Percentiles rank a stretch among this genome's conserved stretches.
Evolutionary conservation across 2,888 invertebrate species (phyloP).

Genomic region (Cabera pusaria): DNA sequence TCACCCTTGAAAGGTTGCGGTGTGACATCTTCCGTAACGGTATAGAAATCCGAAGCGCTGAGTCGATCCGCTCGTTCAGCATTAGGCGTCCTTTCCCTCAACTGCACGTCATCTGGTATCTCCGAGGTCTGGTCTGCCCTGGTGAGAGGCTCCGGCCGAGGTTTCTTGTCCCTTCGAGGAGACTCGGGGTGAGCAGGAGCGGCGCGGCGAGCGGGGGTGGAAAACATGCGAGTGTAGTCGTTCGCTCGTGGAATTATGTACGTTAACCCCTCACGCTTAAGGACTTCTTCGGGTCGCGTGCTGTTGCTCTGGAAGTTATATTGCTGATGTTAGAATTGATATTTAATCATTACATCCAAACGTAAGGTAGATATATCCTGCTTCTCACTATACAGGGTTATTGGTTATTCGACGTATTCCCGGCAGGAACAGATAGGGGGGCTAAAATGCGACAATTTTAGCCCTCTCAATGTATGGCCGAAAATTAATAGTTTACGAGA

Average conservation of each 20-base stretch:
- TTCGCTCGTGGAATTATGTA: constrained; percentile 85
- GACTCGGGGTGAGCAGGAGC: constrained; percentile 73
- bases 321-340: too few species aligned
- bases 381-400: too few species aligned
- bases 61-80: constrained; percentile 59
- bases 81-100: constrained; percentile 49
- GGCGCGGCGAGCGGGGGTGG: constrained; percentile 66
- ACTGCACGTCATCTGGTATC: constrained; percentile 44
- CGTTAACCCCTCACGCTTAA: constrained; percentile 72
- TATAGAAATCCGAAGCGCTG: constrained; percentile 78
- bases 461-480: too few species aligned
- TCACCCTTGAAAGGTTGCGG: constrained; percentile 81
- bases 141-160: constrained; percentile 50
- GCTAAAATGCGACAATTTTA: too few species aligned
- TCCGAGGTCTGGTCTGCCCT: constrained; percentile 29
- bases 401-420: too few species aligned
- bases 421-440: too few species aligned
- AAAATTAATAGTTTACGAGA: too few species aligned
- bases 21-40: constrained; percentile 72
- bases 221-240: constrained; percentile 81
- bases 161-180: constrained; percentile 72
- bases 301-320: constrained; percentile 33
- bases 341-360: too few species aligned
- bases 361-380: too few species aligned
- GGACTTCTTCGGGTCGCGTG: constrained; percentile 61